Percentiles rank a stretch among this genome's conserved stretches.
Evolutionary conservation across 1,140 invertebrate species (phyloP).

Genomic region (Diorhabda elongata): DNA sequence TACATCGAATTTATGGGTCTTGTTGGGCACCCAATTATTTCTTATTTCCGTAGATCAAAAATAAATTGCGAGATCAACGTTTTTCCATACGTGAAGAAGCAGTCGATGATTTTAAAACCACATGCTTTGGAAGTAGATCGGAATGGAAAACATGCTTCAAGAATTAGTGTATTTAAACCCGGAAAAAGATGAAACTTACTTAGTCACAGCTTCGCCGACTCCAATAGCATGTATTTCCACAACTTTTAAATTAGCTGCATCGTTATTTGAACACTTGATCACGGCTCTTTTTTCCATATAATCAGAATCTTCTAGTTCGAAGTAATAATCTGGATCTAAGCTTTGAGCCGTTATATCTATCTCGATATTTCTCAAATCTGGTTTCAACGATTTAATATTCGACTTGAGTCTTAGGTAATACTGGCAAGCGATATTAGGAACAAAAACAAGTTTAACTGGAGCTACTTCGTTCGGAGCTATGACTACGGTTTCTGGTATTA

Average conservation of each 20-base stretch:
- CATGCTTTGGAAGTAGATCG: no score
- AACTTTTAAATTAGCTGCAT: conserved; percentile 36
- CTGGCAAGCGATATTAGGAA: conserved; percentile 25
- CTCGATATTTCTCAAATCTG: conserved; percentile 20
- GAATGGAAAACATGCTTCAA: no score
- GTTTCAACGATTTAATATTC: conserved; percentile 25
- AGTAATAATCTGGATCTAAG: conserved; percentile 49
- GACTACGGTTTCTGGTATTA: conserved; percentile 20
- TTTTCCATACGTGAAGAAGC: no score
- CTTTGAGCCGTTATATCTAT: conserved; percentile 35
- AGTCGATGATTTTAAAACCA: no score
- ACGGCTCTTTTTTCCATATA: conserved; percentile 27
- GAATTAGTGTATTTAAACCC: not conserved
- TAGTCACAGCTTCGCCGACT: conserved; percentile 29
- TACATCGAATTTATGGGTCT: no score
- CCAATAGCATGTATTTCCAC: conserved; percentile 42
- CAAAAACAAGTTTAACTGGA: conserved; percentile 31
- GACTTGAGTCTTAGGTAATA: conserved; percentile 25
- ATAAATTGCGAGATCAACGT: no score
- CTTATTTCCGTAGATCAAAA: no score
- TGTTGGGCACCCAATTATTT: no score
- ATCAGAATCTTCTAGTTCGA: conserved; percentile 44
- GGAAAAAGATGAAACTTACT: conserved; percentile 20
- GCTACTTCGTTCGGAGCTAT: conserved; percentile 21
- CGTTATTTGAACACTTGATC: conserved; percentile 10